Conservation (phyloP, 2,113 vertebrate genomes). For the Hystrix brachyura region DNA sequence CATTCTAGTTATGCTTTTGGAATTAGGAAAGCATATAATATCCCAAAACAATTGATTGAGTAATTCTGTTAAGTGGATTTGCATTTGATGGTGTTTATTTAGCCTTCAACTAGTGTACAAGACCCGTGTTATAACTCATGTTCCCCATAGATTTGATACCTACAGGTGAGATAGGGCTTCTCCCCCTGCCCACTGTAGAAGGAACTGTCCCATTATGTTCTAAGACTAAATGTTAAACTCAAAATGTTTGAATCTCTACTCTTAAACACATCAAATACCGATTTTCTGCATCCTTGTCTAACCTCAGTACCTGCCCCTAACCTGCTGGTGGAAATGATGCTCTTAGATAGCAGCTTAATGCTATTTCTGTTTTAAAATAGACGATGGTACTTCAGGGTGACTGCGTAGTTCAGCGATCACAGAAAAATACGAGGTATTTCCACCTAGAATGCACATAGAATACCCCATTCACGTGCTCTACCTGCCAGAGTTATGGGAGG, state of each 20-base stretch:
- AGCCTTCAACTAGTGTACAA: background rate
- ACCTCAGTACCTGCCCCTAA: background rate
- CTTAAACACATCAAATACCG: background rate
- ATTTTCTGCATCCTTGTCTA: background rate
- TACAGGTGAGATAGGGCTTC: background rate
- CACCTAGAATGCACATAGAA: no score
- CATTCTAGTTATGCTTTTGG: background rate
- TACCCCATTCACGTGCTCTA: fast-evolving
- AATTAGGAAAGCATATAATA: background rate
- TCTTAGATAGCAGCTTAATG: background rate
- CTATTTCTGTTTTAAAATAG: constrained; percentile 26
- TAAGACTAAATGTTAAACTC: background rate
- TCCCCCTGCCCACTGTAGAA: background rate
- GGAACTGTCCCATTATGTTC: background rate
- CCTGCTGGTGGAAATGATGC: background rate
- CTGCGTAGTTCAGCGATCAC: background rate
- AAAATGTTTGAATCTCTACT: background rate
- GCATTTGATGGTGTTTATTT: background rate
- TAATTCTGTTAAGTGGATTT: constrained; percentile 20
- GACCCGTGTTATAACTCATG: background rate
- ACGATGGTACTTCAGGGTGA: background rate
- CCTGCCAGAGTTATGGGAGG: no score
- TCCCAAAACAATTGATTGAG: background rate
- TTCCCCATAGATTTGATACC: background rate
- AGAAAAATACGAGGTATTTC: background rate